Conservation (phyloP, 2,797 vertebrate genomes). For the Tokudaia tokunoshimensis region DNA sequence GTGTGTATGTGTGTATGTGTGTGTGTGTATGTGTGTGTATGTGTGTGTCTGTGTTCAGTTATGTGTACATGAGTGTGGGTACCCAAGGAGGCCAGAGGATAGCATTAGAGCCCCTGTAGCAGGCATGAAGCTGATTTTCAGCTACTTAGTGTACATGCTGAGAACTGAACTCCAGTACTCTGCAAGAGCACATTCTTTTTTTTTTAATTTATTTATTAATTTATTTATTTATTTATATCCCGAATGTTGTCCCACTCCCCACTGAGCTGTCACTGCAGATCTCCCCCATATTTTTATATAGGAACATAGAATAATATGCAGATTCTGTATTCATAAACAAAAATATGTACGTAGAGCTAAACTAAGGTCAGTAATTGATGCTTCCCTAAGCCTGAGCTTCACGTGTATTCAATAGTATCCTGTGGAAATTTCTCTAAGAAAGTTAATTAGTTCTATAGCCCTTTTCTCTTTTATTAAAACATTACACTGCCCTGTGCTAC, state of each 20-base stretch:
- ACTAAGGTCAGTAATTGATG: neutral
- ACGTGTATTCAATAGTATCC: neutral
- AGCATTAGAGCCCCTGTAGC: neutral
- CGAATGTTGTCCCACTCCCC: neutral
- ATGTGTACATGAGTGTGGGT: neutral
- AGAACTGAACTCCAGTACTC: neutral
- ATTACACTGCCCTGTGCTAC: neutral
- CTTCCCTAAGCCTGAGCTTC: neutral
- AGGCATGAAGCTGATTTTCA: neutral
- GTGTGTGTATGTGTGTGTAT: neutral
- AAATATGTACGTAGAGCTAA: neutral
- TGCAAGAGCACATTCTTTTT: neutral
- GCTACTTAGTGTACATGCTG: neutral
- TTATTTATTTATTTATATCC: neutral
- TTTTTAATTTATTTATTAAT: neutral
- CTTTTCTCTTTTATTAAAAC: neutral
- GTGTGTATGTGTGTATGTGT: neutral
- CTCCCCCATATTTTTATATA: neutral
- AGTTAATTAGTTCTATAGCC: neutral
- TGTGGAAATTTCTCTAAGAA: constrained; percentile 28
- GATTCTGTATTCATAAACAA: neutral
- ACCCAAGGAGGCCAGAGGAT: neutral
- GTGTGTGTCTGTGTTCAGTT: neutral
- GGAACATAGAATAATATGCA: neutral
- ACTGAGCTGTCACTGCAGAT: neutral